Evolutionary conservation across 1,140 invertebrate species (phyloP).

Genomic region (Leucophenga varia): DNA sequence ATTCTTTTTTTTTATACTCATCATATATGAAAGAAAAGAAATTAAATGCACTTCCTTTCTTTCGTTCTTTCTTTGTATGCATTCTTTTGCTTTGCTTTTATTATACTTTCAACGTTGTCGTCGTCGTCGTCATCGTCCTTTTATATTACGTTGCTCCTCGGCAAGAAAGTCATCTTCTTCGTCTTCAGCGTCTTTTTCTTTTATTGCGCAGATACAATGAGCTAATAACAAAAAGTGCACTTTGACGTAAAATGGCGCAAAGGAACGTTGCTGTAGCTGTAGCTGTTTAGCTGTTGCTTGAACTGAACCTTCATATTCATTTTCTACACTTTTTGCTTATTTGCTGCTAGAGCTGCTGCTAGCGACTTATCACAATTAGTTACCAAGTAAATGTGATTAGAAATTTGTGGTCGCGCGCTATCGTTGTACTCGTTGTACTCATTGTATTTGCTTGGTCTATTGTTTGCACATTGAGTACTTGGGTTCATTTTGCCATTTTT

Average conservation of each 20-base stretch:
- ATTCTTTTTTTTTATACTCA: no score
- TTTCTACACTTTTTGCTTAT: slow-evolving; percentile 43
- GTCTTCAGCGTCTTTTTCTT: background rate
- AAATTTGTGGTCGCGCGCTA: slow-evolving; percentile 43
- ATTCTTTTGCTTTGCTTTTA: no score
- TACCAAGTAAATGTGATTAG: slow-evolving; percentile 32
- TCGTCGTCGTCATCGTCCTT: slow-evolving; percentile 13
- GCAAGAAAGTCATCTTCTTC: background rate
- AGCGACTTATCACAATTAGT: background rate
- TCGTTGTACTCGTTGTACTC: no score
- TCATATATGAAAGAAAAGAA: slow-evolving; percentile 50
- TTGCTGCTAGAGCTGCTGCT: slow-evolving; percentile 33
- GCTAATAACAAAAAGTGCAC: slow-evolving; percentile 51
- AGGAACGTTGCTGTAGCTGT: slow-evolving; percentile 6
- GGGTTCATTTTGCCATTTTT: no score
- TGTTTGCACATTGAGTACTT: no score
- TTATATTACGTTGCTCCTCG: slow-evolving; percentile 28
- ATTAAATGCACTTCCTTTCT: slow-evolving; percentile 52
- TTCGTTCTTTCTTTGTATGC: slow-evolving; percentile 11
- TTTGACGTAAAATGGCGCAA: slow-evolving; percentile 45
- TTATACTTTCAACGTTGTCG: no score
- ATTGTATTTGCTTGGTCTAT: no score
- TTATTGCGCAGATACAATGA: slow-evolving; percentile 23
- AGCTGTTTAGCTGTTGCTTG: no score
- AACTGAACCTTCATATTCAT: background rate